Percentiles rank a stretch among this genome's conserved stretches.
Evolutionary conservation across 2,113 vertebrate genomes (phyloP).

Genomic region (Tretioscincus oriximinensis): DNA sequence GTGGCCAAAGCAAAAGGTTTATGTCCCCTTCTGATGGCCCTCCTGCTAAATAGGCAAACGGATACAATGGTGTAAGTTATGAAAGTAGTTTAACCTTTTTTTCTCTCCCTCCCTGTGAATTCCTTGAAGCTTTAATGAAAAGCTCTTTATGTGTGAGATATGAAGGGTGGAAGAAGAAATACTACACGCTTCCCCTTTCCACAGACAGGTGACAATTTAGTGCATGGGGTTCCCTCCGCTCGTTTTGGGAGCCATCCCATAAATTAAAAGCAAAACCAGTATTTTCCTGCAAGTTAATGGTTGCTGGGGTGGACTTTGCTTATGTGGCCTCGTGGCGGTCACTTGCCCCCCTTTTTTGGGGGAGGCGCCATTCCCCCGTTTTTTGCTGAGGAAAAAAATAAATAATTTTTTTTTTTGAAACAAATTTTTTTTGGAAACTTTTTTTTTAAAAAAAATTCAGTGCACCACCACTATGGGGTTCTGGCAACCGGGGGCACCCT

Average conservation of each 20-base stretch:
- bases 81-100: slow-evolving; percentile 13
- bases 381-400: too few species aligned
- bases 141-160: slow-evolving; percentile 28
- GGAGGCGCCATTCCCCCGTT: too few species aligned
- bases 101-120: too few species aligned
- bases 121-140: background rate
- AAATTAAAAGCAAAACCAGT: background rate
- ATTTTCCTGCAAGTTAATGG: background rate
- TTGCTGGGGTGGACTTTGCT: background rate
- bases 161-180: slow-evolving; percentile 17
- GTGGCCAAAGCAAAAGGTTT: slow-evolving; percentile 65
- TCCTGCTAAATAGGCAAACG: slow-evolving; percentile 49
- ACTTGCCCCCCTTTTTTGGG: too few species aligned
- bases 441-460: too few species aligned
- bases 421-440: too few species aligned
- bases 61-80: slow-evolving; percentile 53
- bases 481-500: too few species aligned
- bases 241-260: background rate
- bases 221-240: background rate
- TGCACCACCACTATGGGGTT: too few species aligned
- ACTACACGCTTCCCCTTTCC: background rate
- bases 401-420: too few species aligned
- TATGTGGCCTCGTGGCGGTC: too few species aligned
- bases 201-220: background rate
- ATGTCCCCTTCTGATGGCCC: slow-evolving; percentile 39